These are phyloP conservation scores for Meriones unguiculatus DNA, from an alignment of 2,113 vertebrate species.

Conservation along the genomic window DNA sequence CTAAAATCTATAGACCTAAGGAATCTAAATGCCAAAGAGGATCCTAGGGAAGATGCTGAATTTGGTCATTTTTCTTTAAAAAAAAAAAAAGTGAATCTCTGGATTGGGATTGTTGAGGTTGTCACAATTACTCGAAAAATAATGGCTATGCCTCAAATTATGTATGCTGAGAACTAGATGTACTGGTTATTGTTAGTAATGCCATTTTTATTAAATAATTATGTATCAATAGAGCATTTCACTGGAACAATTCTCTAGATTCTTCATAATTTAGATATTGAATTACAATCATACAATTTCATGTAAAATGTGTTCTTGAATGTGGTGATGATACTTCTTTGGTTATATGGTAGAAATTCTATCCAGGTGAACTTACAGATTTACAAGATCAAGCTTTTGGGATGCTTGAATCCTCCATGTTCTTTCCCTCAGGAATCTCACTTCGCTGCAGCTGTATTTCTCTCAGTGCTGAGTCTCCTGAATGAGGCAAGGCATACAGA, in stretches of 20 bases:
- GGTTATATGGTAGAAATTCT: neutral
- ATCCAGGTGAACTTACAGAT: neutral
- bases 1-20: too few relatives aligned
- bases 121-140: neutral
- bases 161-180: neutral
- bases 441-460: neutral
- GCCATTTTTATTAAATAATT: neutral
- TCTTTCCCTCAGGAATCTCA: neutral
- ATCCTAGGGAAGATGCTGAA: neutral
- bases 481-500: neutral
- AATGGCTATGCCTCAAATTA: neutral
- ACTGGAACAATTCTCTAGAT: neutral
- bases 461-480: neutral
- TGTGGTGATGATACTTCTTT: neutral
- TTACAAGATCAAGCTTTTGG: neutral
- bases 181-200: neutral
- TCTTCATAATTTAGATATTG: neutral
- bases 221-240: neutral
- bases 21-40: too few relatives aligned
- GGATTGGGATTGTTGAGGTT: neutral
- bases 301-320: neutral
- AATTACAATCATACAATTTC: neutral
- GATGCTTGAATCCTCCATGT: neutral
- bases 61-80: neutral
- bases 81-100: neutral